Percentiles rank a stretch among this genome's conserved stretches.
These are phyloP conservation scores for Pipistrellus kuhlii DNA, from an alignment of 2,797 vertebrate genomes.

Conservation along the genomic window DNA sequence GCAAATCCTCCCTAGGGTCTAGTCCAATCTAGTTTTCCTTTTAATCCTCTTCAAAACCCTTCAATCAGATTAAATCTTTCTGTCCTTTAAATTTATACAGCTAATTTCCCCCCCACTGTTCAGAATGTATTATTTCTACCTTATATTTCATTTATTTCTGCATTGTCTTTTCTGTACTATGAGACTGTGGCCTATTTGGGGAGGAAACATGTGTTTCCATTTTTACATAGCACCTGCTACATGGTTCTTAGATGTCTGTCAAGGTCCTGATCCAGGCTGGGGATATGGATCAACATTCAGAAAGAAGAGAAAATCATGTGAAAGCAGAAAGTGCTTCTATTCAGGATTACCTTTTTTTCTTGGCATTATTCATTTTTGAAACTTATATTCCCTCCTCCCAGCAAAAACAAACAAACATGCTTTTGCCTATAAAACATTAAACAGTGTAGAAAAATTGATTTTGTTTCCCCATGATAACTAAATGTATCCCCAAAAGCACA, in stretches of 20 bases:
- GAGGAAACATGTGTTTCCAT: neutral
- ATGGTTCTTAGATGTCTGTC: neutral
- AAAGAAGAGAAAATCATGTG: neutral
- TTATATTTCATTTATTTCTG: constrained; percentile 43
- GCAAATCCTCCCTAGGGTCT: neutral
- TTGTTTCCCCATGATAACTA: constrained; percentile 13
- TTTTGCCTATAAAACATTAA: constrained; percentile 22
- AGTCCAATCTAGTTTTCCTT: neutral
- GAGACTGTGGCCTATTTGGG: neutral
- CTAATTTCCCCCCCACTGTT: neutral
- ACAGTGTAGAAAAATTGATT: constrained; percentile 43
- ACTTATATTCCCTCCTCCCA: neutral
- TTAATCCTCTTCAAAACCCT: neutral
- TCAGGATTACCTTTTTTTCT: neutral
- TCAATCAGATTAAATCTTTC: neutral
- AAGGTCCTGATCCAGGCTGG: neutral
- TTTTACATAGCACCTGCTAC: neutral
- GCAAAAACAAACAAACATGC: neutral
- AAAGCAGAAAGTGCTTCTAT: neutral
- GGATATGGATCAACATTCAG: neutral
- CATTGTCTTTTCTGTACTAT: neutral
- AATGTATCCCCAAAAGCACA: neutral
- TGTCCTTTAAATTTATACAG: neutral
- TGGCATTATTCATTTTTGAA: neutral
- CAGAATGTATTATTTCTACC: constrained; percentile 16